Base-by-base conservation (phyloP, 2,888 invertebrate species). In the Metacarcinus magister region DNA sequence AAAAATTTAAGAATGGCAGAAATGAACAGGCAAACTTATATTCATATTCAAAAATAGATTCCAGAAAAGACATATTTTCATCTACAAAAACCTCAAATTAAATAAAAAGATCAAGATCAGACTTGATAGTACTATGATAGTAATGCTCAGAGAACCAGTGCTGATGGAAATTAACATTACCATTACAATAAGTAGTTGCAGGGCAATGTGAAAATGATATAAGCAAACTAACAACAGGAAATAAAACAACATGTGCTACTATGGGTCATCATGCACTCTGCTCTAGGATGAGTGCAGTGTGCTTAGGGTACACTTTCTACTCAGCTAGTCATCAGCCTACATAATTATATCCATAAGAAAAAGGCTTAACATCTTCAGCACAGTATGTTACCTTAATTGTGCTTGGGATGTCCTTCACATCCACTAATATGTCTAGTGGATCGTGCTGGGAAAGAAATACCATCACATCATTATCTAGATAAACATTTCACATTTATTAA, bases 371-470 rank as follows among this genome's bases (percentile, higher is more conserved):
- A 8, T 75, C n/a, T 10, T 32, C 8, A 32, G 87, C 32, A 87
- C 87, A 87, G 39, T 87, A 39, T 39, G 23, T 95, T 95, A 95
- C 95, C 95, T 95, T 89, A 90, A 95, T 95, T 46, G 93, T 95
- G 87, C 67, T 93, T 90, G 93, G 89, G 89, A 95, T 95, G 87
- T 95, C 95, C 89, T n/a, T 90, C 60, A 95, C 95, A 93, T 93
- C 95, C 93, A 95, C 95, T 93, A 95, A 95, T 90, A 95, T 93
- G 93, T 95, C 95, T 89, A 95, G 95, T 67, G 95, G 95, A 44
- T 95, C 95, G 87, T 95, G 95, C 95, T 95, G 95, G 43, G 93
- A 60, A 90, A 93, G 90, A 87, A 93, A 95, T 13, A 67, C 46
- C 91, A 91, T 46, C 13, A 5, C 13, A 23, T 91, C 91, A 48